Conservation (phyloP, 1,140 invertebrate species). For the Diachasmimorpha longicaudata region DNA sequence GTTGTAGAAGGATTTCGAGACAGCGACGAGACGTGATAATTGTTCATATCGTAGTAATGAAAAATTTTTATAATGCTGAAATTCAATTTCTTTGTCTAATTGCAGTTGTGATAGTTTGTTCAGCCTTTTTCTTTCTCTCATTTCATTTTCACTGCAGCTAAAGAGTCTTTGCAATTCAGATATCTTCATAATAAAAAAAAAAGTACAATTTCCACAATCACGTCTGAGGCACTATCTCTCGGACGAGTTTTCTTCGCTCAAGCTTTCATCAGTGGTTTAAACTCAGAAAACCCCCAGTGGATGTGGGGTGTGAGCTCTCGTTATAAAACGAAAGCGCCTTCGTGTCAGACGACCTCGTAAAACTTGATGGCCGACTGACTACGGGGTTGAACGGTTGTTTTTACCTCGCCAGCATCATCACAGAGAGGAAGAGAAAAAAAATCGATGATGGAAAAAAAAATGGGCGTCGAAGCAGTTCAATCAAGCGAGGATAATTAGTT, state of each 20-base stretch:
- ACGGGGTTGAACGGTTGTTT: neutral
- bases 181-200: neutral
- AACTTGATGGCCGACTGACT: slow-evolving; percentile 14
- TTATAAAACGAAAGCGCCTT: slow-evolving; percentile 7
- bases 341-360: slow-evolving; percentile 20
- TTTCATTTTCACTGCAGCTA: neutral
- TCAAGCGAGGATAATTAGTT: neutral
- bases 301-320: neutral
- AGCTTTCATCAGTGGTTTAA: neutral
- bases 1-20: no score
- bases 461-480: neutral
- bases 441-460: neutral
- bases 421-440: neutral
- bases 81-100: neutral
- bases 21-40: no score
- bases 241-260: neutral
- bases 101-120: neutral
- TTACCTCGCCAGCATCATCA: neutral
- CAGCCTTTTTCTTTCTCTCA: neutral
- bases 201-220: neutral
- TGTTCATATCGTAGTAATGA: no score
- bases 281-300: neutral
- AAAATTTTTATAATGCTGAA: no score
- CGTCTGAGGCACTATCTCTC: neutral
- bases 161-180: neutral